These are phyloP conservation scores for Morinoia aosen DNA, from an alignment of 2,888 invertebrate genomes.

Conservation along the genomic window DNA sequence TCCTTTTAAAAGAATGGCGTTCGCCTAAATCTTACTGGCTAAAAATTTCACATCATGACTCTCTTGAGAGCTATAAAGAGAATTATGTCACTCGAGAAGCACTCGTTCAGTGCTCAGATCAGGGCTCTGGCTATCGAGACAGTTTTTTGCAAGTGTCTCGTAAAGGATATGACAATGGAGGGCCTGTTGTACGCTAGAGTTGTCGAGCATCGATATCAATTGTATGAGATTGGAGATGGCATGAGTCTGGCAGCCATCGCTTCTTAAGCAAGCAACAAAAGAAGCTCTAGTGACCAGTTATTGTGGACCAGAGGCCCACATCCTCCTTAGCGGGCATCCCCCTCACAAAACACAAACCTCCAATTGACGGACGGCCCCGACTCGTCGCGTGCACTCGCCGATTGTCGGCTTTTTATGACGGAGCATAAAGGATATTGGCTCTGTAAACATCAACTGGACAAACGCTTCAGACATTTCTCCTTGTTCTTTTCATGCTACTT, in stretches of 20 bases:
- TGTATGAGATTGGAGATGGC: conserved; percentile 50
- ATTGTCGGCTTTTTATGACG: not conserved
- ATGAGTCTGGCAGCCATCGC: conserved; percentile 40
- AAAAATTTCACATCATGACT: not conserved
- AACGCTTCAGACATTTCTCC: not conserved
- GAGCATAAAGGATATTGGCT: not conserved
- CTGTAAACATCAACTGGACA: not conserved
- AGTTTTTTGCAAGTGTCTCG: not conserved
- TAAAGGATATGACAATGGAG: conserved; percentile 24
- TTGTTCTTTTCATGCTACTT: not conserved
- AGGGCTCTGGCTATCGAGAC: not conserved
- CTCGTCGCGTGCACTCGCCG: not conserved
- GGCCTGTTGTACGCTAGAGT: not conserved
- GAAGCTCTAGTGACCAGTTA: conserved; percentile 46
- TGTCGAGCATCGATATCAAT: conserved; percentile 50
- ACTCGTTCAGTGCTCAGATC: not conserved
- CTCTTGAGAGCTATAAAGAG: not conserved
- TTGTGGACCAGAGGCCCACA: conserved; percentile 42
- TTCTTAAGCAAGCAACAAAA: conserved; percentile 47
- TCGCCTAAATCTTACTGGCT: not conserved
- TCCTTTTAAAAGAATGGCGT: not conserved
- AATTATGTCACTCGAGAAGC: not conserved
- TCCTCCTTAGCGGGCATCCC: conserved; percentile 44
- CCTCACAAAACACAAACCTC: conserved; percentile 25
- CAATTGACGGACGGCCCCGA: conserved; percentile 20